Evolutionary conservation across 2,797 vertebrate species (phyloP).

Genomic region (Myotis planiceps): DNA sequence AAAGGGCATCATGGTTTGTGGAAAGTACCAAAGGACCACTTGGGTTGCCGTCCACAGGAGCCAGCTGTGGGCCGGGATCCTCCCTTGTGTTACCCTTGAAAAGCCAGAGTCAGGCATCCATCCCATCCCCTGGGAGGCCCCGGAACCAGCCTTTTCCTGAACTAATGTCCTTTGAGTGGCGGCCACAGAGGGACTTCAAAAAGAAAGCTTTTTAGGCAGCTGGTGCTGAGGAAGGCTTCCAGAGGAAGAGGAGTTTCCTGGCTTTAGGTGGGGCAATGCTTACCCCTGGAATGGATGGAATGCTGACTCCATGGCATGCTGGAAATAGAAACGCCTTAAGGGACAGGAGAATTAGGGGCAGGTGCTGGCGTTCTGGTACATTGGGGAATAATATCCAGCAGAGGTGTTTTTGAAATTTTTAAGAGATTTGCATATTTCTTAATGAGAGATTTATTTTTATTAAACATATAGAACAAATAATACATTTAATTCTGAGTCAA

Average conservation of each 20-base stretch:
- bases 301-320: neutral
- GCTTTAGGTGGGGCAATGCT: neutral
- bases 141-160: neutral
- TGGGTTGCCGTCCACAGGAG: neutral
- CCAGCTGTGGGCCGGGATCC: neutral
- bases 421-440: neutral
- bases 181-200: neutral
- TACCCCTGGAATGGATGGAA: neutral
- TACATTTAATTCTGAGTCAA: conserved; percentile 5
- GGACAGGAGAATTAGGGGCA: neutral
- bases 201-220: neutral
- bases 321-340: neutral
- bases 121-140: neutral
- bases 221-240: neutral
- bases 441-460: neutral
- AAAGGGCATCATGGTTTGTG: conserved; percentile 27
- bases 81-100: neutral
- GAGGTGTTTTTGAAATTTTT: neutral
- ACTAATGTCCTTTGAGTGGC: neutral
- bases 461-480: neutral
- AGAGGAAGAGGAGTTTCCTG: neutral
- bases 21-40: neutral
- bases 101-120: neutral
- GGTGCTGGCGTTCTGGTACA: neutral
- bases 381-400: neutral